These are phyloP conservation scores for Sarcophaga caerulescens DNA, from an alignment of 2,888 invertebrate species.

Conservation along the genomic window DNA sequence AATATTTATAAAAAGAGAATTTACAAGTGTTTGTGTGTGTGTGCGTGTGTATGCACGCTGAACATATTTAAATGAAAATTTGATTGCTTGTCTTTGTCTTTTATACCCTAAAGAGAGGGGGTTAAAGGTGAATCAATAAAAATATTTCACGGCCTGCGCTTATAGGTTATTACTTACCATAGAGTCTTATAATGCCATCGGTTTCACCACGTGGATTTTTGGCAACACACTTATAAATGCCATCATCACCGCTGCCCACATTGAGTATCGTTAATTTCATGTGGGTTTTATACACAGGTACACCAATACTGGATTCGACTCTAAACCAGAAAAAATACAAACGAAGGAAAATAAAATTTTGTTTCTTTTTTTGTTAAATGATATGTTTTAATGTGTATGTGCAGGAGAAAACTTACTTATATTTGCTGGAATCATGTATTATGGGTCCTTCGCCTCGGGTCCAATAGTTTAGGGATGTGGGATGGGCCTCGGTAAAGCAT, in stretches of 20 bases:
- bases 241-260: constrained; percentile 90
- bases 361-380: neutral
- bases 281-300: constrained; percentile 91
- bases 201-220: constrained; percentile 95
- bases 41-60: too few species aligned
- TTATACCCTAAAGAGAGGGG: neutral
- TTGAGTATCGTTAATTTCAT: constrained; percentile 92
- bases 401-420: constrained; percentile 83
- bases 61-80: constrained; percentile 2
- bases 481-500: constrained; percentile 96
- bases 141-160: neutral
- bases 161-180: constrained; percentile 85
- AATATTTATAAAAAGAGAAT: neutral
- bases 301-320: constrained; percentile 85
- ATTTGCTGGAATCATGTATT: constrained; percentile 92
- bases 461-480: constrained; percentile 95
- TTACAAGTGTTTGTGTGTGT: too few species aligned
- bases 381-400: neutral
- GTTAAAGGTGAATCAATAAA: neutral
- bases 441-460: constrained; percentile 93
- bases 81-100: neutral
- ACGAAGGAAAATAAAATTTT: neutral
- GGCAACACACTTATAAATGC: constrained; percentile 91
- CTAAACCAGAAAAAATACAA: constrained; percentile 69
- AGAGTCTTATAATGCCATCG: constrained; percentile 92